phyloP scores from a whole-genome alignment of 2,888 invertebrate species.

The Yponomeuta sedellus region DNA sequence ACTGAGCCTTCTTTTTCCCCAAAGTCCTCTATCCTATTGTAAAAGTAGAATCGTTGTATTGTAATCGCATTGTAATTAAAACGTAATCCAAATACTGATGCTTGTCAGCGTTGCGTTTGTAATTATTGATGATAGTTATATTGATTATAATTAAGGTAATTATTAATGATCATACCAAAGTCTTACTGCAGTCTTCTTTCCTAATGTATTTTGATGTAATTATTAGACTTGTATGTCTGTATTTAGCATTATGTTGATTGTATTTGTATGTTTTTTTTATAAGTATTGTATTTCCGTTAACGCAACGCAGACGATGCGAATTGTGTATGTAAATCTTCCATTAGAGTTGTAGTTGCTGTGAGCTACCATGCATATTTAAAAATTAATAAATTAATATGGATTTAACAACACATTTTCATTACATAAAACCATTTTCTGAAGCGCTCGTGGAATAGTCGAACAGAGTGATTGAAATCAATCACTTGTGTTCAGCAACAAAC shows the following conservation, averaged over 20 bases:
- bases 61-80: conserved; percentile 60
- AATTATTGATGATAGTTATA: not conserved
- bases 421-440: not conserved
- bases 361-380: conserved; percentile 65
- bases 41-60: conserved; percentile 43
- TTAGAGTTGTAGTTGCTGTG: conserved; percentile 68
- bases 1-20: not conserved
- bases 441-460: too few relatives aligned
- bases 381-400: conserved; percentile 50
- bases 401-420: conserved; percentile 16
- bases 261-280: not conserved
- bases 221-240: not conserved
- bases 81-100: conserved; percentile 45
- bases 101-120: conserved; percentile 57
- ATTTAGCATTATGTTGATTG: not conserved
- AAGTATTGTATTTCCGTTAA: conserved; percentile 26
- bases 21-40: not conserved
- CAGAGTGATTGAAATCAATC: too few relatives aligned
- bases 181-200: not conserved
- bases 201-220: not conserved
- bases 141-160: not conserved
- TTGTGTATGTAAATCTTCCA: conserved; percentile 67
- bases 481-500: too few relatives aligned
- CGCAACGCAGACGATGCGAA: conserved; percentile 44
- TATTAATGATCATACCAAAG: not conserved